Evolutionary conservation across 2,113 vertebrate species (phyloP).

Genomic region (Zapus hudsonius): DNA sequence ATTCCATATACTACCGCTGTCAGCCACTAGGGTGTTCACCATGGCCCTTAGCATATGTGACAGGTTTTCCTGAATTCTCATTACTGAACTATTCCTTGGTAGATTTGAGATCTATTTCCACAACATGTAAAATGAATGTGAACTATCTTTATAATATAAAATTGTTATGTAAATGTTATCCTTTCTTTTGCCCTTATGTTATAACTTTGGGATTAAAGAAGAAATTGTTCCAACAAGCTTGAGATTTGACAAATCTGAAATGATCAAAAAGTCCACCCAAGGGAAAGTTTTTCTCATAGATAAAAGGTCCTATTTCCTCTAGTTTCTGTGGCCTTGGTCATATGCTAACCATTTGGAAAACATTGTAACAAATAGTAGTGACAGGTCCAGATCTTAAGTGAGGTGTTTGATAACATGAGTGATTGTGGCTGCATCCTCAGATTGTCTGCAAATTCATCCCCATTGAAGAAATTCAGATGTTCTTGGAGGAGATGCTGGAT

Average conservation of each 20-base stretch:
- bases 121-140: not conserved
- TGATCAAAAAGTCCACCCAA: not conserved
- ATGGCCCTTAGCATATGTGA: not conserved
- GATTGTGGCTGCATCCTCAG: constrained; percentile 55
- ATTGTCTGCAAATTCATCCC: constrained; percentile 73
- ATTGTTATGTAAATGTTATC: not conserved
- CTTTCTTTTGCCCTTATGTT: not conserved
- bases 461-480: constrained; percentile 65
- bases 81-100: not conserved
- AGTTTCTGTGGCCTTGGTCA: not conserved
- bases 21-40: not conserved
- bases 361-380: not conserved
- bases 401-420: not conserved
- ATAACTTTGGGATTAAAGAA: not conserved
- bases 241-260: constrained; percentile 10
- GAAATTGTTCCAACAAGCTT: not conserved
- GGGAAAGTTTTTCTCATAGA: not conserved
- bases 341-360: not conserved
- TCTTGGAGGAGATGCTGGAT: constrained; percentile 74
- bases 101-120: not conserved
- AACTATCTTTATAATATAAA: not conserved
- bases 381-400: not conserved
- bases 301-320: not conserved
- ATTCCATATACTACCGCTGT: not conserved
- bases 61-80: constrained; percentile 4